Base-by-base conservation (phyloP, 2,113 vertebrate genomes). In the Pionites leucogaster region DNA sequence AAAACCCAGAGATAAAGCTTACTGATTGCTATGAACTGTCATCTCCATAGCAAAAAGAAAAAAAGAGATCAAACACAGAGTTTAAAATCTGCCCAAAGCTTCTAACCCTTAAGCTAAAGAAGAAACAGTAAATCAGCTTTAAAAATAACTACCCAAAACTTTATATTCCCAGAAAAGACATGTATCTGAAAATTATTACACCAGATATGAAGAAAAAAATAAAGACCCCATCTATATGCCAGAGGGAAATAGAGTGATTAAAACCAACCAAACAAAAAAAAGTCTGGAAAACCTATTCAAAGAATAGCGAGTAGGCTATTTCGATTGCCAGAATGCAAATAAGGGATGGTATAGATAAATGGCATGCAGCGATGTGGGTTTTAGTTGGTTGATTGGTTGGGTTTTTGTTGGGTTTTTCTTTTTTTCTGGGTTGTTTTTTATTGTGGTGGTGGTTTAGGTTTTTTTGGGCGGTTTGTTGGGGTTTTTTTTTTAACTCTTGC, bases 81-180 rank as follows among this genome's bases (percentile, higher is more conserved):
- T 80, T 87, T 53, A 81, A 89, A 94, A 88, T 81, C 82, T 90
- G 23, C 81, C 90, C 85, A 92, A 88, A 94, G 90, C 85, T 83
- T 82, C 79, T 92, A 94, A 93, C 52, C 50, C 75, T 67, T 92
- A 90, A 94, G 92, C 85, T 90, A 97, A 83, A 92, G 90, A 93
- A 82, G 83, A 65, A 90, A 60, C 50, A 92, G 88, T 71, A 88
- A 83, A 96, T 93, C 88, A 46, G 80, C 80, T 92, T 96, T 88
- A 64, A 83, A 86, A 86, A 88, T 23, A 80, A 78, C 55, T 57
- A 47, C 5, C 8, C 20, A 33, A 92, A 90, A 47, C 20, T 55
- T 41, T 24, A 8, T 83, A 71, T 75, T 88, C 63, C 35, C 81
- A 74, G 71, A 88, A 95, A 53, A 93, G 31, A 16, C 46, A 41